Evolutionary conservation across 2,113 vertebrate species (phyloP).

Genomic region (Trichechus manatus): DNA sequence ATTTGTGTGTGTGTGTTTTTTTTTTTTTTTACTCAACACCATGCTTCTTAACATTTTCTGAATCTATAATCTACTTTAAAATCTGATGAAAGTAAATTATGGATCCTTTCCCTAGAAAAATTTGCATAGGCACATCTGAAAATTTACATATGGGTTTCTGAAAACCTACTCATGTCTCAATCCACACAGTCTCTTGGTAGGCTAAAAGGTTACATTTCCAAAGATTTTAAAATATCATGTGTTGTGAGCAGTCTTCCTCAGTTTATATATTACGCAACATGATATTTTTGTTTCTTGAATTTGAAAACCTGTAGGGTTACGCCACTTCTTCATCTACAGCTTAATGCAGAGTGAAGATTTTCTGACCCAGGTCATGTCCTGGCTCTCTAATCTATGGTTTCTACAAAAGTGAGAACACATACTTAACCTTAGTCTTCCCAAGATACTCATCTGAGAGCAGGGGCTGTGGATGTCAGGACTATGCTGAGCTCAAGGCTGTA

Average conservation of each 20-base stretch:
- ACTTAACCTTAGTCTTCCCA: background rate
- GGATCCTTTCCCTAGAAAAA: background rate
- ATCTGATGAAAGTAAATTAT: background rate
- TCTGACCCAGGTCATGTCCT: background rate
- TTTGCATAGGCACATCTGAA: background rate
- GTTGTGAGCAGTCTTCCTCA: background rate
- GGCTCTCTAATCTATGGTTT: background rate
- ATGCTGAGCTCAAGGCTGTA: background rate
- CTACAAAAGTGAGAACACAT: background rate
- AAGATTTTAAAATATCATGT: background rate
- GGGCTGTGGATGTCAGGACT: background rate
- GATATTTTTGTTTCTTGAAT: background rate
- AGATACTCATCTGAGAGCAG: background rate
- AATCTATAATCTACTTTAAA: slow-evolving; percentile 52
- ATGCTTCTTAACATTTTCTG: slow-evolving; percentile 22
- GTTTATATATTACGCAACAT: background rate
- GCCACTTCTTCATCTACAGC: background rate
- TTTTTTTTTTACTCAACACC: background rate
- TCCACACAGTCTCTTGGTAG: background rate
- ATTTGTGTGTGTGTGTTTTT: background rate
- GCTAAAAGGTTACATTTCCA: slow-evolving; percentile 11
- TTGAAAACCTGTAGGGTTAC: slow-evolving; percentile 8
- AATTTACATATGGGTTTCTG: background rate
- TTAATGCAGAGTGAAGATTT: background rate
- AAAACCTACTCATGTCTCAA: slow-evolving; percentile 26